Percentiles rank a stretch among this genome's conserved stretches.
Evolutionary conservation across 2,888 invertebrate species (phyloP).

Genomic region (Xestia xanthographa): DNA sequence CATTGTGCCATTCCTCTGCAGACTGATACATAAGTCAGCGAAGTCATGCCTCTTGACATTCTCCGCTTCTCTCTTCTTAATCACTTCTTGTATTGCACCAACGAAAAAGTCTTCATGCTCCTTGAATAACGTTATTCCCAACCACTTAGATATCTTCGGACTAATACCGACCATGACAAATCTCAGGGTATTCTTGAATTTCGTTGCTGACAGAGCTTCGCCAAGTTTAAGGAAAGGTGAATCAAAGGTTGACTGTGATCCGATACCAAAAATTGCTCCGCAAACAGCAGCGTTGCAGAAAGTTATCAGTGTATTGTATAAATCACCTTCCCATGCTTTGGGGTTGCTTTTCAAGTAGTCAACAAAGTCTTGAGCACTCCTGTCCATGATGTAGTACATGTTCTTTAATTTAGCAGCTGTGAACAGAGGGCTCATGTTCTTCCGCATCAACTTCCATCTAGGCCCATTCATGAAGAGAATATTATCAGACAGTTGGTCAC

Average conservation of each 20-base stretch:
- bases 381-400: constrained; percentile 79
- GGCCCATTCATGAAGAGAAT: constrained; percentile 73
- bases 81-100: constrained; percentile 73
- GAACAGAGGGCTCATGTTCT: constrained; percentile 80
- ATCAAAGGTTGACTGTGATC: constrained; percentile 74
- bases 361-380: constrained; percentile 74
- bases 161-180: constrained; percentile 58
- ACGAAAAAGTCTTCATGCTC: constrained; percentile 77
- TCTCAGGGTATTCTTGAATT: constrained; percentile 47
- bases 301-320: constrained; percentile 61
- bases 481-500: constrained; percentile 73
- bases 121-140: constrained; percentile 73
- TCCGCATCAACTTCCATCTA: constrained; percentile 78
- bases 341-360: constrained; percentile 69
- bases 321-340: constrained; percentile 56
- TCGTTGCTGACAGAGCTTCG: constrained; percentile 55
- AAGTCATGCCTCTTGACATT: constrained; percentile 76
- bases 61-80: constrained; percentile 71
- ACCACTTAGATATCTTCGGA: constrained; percentile 58
- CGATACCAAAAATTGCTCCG: constrained; percentile 79
- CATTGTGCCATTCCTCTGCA: constrained; percentile 75
- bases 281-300: constrained; percentile 75
- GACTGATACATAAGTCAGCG: constrained; percentile 73
- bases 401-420: constrained; percentile 78
- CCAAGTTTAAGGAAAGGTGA: constrained; percentile 75